phyloP scores from a whole-genome alignment of 1,140 invertebrate species.

The Drosophila pectinifera region DNA sequence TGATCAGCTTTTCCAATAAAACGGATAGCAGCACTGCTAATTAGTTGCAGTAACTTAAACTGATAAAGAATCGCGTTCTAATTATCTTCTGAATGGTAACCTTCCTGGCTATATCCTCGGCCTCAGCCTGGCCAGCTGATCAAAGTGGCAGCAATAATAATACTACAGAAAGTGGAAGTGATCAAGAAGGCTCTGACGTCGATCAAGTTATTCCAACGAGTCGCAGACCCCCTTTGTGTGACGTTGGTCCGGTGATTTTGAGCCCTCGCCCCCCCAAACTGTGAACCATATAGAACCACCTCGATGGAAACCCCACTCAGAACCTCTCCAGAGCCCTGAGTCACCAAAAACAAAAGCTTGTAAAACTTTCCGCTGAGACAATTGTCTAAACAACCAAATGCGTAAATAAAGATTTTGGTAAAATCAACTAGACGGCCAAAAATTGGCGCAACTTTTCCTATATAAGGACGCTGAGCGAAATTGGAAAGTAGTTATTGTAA shows the following conservation, averaged over 20 bases:
- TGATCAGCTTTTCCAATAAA: not conserved
- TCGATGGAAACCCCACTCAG: not conserved
- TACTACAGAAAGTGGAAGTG: not conserved
- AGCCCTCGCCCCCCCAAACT: not conserved
- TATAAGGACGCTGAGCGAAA: slow-evolving; percentile 9
- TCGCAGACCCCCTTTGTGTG: not conserved
- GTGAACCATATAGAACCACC: not conserved
- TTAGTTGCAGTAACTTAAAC: not conserved
- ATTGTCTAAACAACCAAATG: slow-evolving; percentile 33
- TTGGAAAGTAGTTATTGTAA: slow-evolving; percentile 30
- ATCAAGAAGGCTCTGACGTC: not conserved
- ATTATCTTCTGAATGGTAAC: not conserved
- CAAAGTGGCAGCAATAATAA: not conserved
- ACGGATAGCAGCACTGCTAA: not conserved
- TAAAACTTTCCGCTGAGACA: slow-evolving; percentile 43
- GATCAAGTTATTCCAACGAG: not conserved
- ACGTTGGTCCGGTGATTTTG: slow-evolving; percentile 16
- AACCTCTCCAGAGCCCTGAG: not conserved
- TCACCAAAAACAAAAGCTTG: slow-evolving; percentile 5
- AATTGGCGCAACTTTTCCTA: slow-evolving; percentile 19
- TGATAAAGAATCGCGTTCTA: slow-evolving; percentile 7
- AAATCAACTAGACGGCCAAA: not conserved
- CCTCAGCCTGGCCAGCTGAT: not conserved
- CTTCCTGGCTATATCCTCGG: slow-evolving; percentile 8
- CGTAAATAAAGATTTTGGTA: slow-evolving; percentile 31